Conservation (phyloP, 2,113 vertebrate species). For the Aspiorhynchus laticeps region DNA sequence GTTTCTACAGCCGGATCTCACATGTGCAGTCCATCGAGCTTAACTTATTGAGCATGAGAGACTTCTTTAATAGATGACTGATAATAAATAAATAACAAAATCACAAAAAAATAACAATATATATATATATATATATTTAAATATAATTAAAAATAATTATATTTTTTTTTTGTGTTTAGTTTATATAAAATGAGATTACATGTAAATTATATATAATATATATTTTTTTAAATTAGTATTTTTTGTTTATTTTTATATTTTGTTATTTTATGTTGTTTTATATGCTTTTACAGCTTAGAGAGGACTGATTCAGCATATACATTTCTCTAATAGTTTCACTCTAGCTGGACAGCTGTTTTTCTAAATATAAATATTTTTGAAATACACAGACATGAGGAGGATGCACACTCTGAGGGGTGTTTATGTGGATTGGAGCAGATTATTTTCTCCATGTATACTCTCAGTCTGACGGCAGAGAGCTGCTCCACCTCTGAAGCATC, state of each 20-base stretch:
- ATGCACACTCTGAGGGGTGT: background rate
- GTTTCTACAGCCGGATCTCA: background rate
- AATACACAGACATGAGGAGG: background rate
- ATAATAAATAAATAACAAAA: background rate
- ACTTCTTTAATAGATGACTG: background rate
- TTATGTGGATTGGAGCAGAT: background rate
- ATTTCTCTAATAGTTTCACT: background rate
- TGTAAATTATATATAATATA: background rate
- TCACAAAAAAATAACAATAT: background rate
- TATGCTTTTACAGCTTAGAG: background rate
- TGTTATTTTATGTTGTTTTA: background rate
- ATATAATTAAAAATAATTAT: too few species aligned
- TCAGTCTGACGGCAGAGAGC: constrained; percentile 59
- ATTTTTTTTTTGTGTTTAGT: too few species aligned
- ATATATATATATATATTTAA: background rate
- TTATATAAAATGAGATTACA: background rate
- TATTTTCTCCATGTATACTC: constrained; percentile 46
- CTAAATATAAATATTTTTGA: background rate
- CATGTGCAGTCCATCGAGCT: background rate
- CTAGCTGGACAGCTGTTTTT: background rate
- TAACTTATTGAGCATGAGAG: background rate
- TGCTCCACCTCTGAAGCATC: constrained; percentile 79
- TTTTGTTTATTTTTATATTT: background rate
- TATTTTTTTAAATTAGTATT: background rate
- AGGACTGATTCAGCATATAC: too few species aligned